Evolutionary conservation across 1,140 invertebrate genomes (phyloP), one percentile per base, ranked within the genome.

Genomic region (Cyclina sinensis): DNA sequence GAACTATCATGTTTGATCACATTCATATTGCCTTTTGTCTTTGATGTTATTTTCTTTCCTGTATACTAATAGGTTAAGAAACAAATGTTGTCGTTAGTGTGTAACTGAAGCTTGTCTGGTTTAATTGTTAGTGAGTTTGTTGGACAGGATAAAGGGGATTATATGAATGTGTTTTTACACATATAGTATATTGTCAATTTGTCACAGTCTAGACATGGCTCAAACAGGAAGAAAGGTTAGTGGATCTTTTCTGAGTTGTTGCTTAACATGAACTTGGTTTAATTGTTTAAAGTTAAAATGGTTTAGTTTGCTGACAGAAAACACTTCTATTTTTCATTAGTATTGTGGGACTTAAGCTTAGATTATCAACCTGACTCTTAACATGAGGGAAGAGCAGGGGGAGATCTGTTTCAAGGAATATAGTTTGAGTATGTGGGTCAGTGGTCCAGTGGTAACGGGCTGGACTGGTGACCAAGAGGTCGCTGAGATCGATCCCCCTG

Each of bases 31-130:
- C 39, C 14, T 48, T 48, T 48, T 7, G 4, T 9, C 73, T 76
- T 76, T 76, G 73, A 76, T 76, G 18, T 76, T 76, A 27, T 21
- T 76, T 54, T 48, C 73, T 76, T 7, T 16, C n/a, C 65, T 70
- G 65, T 70, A 70, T 70, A 70, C 37, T 70, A 70, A 70, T 70
- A 27, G 21, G 65, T 21, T 70, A 14, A 37, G 35, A 37, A 12
- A 35, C 32, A 70, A 37, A 70, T 70, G 24, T 70, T 18, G n/a
- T n/a, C n/a, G n/a, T n/a, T 16, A 70, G 65, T 21, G 16, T 57
- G 54, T n/a, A n/a, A n/a, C n/a, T n/a, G n/a, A 37, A 1, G n/a
- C 9, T 70, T 37, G 65, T 70, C 32, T 70, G 65, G 5, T 35
- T 70, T 37, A 11, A 16, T 7, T 16, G 30, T 18, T 18, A 18